phyloP scores from a whole-genome alignment of 2,888 invertebrate genomes.

The Noctua pronuba region DNA sequence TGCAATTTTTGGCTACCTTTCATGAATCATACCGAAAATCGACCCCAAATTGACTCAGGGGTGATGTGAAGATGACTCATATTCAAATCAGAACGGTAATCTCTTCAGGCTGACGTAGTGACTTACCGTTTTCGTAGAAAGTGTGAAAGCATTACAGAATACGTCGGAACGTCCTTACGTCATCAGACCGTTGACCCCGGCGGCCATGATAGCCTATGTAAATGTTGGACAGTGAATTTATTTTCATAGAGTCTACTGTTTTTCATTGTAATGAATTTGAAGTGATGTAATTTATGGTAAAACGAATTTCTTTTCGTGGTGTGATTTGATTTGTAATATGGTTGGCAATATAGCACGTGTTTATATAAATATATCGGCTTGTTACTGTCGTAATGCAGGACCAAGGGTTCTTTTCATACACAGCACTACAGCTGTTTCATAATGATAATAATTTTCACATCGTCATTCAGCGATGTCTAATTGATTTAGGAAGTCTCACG shows the following conservation, averaged over 20 bases:
- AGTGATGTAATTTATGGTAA: constrained; percentile 42
- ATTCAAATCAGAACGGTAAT: constrained; percentile 33
- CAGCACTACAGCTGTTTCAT: not conserved
- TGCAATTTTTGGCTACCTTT: not conserved
- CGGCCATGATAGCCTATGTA: constrained; percentile 67
- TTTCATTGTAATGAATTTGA: constrained; percentile 23
- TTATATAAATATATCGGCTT: not conserved
- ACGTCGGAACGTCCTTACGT: constrained; percentile 66
- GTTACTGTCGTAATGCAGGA: not conserved
- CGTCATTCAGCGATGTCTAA: not conserved
- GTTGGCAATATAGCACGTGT: not conserved
- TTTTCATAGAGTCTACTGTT: constrained; percentile 53
- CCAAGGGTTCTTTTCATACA: not conserved
- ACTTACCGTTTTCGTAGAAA: constrained; percentile 70
- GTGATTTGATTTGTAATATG: constrained; percentile 12
- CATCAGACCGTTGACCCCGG: constrained; percentile 60
- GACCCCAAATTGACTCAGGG: constrained; percentile 20
- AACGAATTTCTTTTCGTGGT: constrained; percentile 17
- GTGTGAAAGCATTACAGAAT: constrained; percentile 69
- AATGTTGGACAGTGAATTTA: constrained; percentile 57
- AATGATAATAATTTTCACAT: not conserved
- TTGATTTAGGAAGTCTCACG: not conserved
- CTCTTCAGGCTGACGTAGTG: constrained; percentile 45
- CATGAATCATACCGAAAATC: constrained; percentile 29
- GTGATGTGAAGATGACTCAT: constrained; percentile 41